phyloP scores from a whole-genome alignment of 2,888 invertebrate species.

The Chironomus tentans region DNA sequence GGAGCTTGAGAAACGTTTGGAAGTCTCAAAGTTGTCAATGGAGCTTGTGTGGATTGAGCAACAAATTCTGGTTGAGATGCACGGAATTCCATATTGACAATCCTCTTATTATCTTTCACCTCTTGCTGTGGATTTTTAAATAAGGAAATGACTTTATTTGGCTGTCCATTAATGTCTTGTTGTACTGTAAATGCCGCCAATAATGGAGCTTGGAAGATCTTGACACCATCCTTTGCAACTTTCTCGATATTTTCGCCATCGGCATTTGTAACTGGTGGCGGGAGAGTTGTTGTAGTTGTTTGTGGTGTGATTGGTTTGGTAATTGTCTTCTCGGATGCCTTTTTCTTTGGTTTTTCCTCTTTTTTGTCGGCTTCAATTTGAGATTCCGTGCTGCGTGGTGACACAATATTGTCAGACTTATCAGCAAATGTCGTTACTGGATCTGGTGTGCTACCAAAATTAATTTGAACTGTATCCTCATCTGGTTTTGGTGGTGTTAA shows the following conservation, averaged over 20 bases:
- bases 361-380: conserved; percentile 30
- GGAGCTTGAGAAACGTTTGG: background rate
- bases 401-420: conserved; percentile 35
- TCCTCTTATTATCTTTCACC: conserved; percentile 25
- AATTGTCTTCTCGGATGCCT: conserved; percentile 34
- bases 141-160: conserved; percentile 68
- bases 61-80: conserved; percentile 18
- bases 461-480: conserved; percentile 39
- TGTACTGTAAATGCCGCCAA: conserved; percentile 80
- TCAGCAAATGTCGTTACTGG: conserved; percentile 43
- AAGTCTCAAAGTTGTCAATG: conserved; percentile 29
- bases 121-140: conserved; percentile 44
- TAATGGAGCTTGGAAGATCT: conserved; percentile 71
- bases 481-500: conserved; percentile 23
- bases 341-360: conserved; percentile 29
- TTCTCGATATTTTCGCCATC: conserved; percentile 59
- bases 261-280: conserved; percentile 57
- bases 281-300: conserved; percentile 52
- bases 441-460: conserved; percentile 43
- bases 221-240: conserved; percentile 60
- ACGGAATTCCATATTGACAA: conserved; percentile 9
- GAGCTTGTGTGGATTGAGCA: conserved; percentile 30
- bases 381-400: conserved; percentile 39
- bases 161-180: conserved; percentile 68
- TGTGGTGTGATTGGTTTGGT: conserved; percentile 31